Conservation (phyloP, 2,797 vertebrate genomes). For the Urosaurus nigricauda region DNA sequence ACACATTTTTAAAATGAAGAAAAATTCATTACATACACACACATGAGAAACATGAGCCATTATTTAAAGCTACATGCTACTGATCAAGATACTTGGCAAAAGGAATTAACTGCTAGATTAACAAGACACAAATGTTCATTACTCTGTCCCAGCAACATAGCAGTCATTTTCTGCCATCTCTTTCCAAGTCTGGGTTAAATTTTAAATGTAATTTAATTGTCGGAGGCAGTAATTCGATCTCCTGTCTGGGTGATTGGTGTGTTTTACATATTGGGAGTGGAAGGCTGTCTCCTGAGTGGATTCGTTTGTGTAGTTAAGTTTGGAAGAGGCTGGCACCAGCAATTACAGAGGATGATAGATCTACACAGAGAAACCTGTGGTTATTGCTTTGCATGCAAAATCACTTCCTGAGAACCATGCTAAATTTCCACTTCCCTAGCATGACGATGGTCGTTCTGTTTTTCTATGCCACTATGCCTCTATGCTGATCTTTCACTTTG, state of each 20-base stretch:
- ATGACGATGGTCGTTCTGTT: not conserved
- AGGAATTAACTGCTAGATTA: constrained; percentile 30
- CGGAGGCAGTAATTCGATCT: constrained; percentile 65
- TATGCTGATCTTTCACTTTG: not conserved
- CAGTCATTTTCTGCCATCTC: constrained; percentile 48
- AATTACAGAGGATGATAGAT: constrained; percentile 48
- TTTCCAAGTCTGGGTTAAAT: constrained; percentile 25
- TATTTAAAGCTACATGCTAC: constrained; percentile 39
- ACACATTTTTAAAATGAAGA: constrained; percentile 35
- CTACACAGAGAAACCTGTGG: accelerated
- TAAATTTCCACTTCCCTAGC: constrained; percentile 13
- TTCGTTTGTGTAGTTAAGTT: constrained; percentile 67
- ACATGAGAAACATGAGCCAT: constrained; percentile 13
- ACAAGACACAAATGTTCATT: not conserved
- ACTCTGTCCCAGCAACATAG: constrained; percentile 1
- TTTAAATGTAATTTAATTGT: constrained; percentile 61
- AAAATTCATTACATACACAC: constrained; percentile 46
- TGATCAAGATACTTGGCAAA: constrained; percentile 15
- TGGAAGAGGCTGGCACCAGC: constrained; percentile 55
- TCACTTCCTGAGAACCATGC: not conserved
- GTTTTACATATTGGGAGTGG: constrained; percentile 53
- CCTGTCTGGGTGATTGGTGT: constrained; percentile 59
- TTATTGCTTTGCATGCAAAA: constrained; percentile 53
- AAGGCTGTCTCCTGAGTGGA: constrained; percentile 51
- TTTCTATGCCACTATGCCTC: not conserved